Evolutionary conservation across 2,113 vertebrate genomes (phyloP), one percentile per base, ranked within the genome.

Genomic region (Hyaena hyaena): DNA sequence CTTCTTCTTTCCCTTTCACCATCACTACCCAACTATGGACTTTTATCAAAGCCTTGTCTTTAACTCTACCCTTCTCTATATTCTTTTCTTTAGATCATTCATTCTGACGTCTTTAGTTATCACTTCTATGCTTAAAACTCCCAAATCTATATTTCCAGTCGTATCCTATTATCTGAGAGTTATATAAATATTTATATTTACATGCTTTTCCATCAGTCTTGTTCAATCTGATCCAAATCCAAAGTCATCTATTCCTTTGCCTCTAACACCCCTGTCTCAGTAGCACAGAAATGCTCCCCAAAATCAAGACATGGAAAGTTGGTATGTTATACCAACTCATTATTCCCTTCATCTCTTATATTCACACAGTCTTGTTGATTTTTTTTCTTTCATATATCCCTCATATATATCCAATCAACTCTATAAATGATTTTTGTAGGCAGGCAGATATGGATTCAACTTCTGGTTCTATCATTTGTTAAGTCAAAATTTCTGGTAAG

Each of bases 121-220:
- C 43, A 93, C 26, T 65, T 79, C 73, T 80, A 35, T 85, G 79
- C 61, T 96, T 96, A 68, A 88, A 74, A 84, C 71, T 95, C 63
- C 53, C 71, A 92, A 89, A 95, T 89, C 21, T 83, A 17, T 65
- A 89, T 12, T 91, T 71, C 43, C 28, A 91, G n/a, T 50, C 48
- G 14, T 90, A 73, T 53, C 33, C 39, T 82, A 26, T 68, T 93
- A 83, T 82, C 48, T 69, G 17, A 63, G 31, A 84, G 35, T 79
- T 84, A 83, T 31, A 69, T 45, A 88, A 82, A 83, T 88, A 95
- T 71, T 88, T 92, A 88, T 2, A 31, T 77, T 86, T 84, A 85
- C 33, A 24, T 73, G 10, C 5, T 83, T 88, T 76, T 76, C 48
- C 43, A 84, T 79, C 43, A 71, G 43, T 45, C 66, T 83, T 33